Percentiles rank a stretch among this genome's conserved stretches.
These are phyloP conservation scores for Pseudomyrmex pallidus DNA, from an alignment of 1,140 invertebrate species.

Conservation along the genomic window DNA sequence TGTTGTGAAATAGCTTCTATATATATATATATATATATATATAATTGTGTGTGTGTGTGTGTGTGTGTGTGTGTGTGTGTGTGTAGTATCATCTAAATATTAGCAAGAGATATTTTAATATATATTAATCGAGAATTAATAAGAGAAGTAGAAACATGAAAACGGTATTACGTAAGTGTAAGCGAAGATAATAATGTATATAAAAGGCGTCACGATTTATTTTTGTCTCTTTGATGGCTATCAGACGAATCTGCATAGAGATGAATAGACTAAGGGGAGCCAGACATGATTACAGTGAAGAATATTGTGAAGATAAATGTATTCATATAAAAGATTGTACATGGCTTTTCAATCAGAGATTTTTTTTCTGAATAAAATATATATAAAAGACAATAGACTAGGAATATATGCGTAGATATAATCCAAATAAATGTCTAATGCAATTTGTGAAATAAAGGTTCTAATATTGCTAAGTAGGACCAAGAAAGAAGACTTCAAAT, in stretches of 20 bases:
- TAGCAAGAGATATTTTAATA: neutral
- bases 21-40: neutral
- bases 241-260: neutral
- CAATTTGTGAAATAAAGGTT: neutral
- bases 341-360: neutral
- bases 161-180: neutral
- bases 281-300: neutral
- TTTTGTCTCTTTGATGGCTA: neutral
- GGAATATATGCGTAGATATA: neutral
- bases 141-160: neutral
- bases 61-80: neutral
- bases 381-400: neutral
- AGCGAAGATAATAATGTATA: neutral
- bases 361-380: neutral
- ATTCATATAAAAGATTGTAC: neutral
- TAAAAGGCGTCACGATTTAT: neutral
- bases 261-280: conserved; percentile 6
- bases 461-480: too few relatives aligned
- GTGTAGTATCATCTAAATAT: too few relatives aligned
- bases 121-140: neutral
- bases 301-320: neutral
- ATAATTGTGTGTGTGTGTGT: neutral
- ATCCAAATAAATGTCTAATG: neutral
- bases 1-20: too few relatives aligned
- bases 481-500: too few relatives aligned